Evolutionary conservation across 2,888 invertebrate genomes (phyloP).

Genomic region (Capitulum mitella): DNA sequence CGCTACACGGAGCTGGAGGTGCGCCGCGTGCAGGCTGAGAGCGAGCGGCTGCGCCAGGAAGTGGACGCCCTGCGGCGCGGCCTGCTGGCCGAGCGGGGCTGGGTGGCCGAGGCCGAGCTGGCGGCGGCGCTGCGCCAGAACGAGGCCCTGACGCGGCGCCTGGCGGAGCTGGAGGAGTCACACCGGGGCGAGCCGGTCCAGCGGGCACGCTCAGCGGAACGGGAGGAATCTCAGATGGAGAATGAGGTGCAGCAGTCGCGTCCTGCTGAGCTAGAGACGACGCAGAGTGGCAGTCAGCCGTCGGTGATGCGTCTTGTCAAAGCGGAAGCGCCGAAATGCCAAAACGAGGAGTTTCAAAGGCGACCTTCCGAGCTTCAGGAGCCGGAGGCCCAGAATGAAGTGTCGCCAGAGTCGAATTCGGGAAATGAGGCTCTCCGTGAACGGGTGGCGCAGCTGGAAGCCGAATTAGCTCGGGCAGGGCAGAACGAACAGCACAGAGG

Average conservation of each 20-base stretch:
- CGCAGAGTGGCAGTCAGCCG: neutral
- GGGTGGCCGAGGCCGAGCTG: slow-evolving; percentile 7
- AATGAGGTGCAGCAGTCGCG: neutral
- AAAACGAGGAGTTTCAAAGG: too few species aligned
- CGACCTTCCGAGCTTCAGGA: too few species aligned
- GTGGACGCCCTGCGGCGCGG: neutral
- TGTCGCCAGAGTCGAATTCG: too few species aligned
- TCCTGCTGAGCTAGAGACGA: neutral
- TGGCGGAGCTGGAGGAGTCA: neutral
- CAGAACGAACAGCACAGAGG: too few species aligned
- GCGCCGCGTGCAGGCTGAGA: neutral
- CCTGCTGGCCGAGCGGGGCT: neutral
- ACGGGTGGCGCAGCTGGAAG: too few species aligned
- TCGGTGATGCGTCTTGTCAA: too few species aligned
- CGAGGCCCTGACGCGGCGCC: neutral
- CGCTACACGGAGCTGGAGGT: neutral
- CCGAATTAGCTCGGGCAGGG: too few species aligned
- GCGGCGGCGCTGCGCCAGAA: neutral
- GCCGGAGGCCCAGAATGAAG: too few species aligned
- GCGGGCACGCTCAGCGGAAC: neutral
- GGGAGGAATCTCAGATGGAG: neutral
- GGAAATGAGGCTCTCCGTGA: too few species aligned
- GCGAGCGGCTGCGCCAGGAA: neutral
- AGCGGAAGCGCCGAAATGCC: too few species aligned
- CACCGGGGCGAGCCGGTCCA: neutral